Percentiles rank a stretch among this genome's conserved stretches.
These are phyloP conservation scores for Triops longicaudatus DNA, from an alignment of 1,140 invertebrate genomes.

Conservation along the genomic window DNA sequence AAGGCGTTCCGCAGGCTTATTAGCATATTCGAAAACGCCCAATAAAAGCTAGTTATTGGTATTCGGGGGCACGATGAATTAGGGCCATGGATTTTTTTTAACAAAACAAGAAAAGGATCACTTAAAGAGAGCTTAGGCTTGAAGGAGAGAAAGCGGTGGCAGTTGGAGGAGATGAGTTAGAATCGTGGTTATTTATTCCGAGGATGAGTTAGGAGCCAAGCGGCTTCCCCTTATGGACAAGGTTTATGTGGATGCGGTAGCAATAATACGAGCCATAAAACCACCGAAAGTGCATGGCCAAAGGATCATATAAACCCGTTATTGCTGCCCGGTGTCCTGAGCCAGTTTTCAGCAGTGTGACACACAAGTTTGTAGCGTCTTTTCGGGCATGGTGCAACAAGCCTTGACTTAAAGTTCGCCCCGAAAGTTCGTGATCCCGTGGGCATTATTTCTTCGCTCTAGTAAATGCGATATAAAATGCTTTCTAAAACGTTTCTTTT, in stretches of 20 bases:
- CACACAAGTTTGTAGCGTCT: not conserved
- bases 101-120: not conserved
- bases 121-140: not conserved
- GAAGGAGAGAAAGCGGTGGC: not conserved
- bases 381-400: not conserved
- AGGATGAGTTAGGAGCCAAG: not conserved
- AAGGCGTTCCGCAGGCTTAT: no score
- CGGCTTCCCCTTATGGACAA: not conserved
- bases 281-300: conserved; percentile 1
- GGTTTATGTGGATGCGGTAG: not conserved
- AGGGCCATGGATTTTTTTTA: no score
- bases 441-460: no score
- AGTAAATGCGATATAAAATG: no score
- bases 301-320: not conserved
- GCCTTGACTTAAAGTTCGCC: no score
- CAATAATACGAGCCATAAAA: conserved; percentile 5
- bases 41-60: no score
- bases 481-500: no score
- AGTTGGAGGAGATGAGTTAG: not conserved
- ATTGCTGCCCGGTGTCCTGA: not conserved
- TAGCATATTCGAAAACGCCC: no score
- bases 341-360: not conserved
- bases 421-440: no score
- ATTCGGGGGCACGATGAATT: no score
- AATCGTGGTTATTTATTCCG: not conserved